Base-by-base conservation (phyloP, 2,113 vertebrate species). In the Ploceus nigricollis region DNA sequence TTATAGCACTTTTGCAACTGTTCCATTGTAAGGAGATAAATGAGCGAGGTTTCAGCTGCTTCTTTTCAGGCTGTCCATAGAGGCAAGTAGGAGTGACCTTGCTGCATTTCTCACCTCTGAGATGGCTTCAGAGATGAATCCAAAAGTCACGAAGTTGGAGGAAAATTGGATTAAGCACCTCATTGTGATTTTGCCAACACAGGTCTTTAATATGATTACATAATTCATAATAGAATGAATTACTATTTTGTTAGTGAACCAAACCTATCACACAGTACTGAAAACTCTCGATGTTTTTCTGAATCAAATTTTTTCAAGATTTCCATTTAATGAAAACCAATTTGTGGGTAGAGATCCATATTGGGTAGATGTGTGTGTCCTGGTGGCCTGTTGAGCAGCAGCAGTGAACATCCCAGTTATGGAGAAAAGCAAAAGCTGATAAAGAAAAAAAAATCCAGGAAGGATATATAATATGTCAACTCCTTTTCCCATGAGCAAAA, bases 331-430 rank as follows among this genome's bases (percentile, higher is more conserved):
- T 56, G n/a, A 68, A 58, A 76, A 82, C 14, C 16, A 64, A 47
- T 25, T 33, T 0, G 0, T 39, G 18, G 48, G 11, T 60, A 47
- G 66, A 84, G 27, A 42, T 73, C 5, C 3, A 1, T 47, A 56
- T 3, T 42, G 47, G 50, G 28, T 25, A 69, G 31, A 18, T 7
- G 10, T 2, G 0, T 27, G 8, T 31, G 61, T 69, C 54, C 23
- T 42, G 33, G 21, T 35, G 58, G 13, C 40, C 50, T 30, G 13
- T 35, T 57, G 60, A 75, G 50, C 9, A 78, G 42, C 75, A 70
- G 39, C 45, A 82, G 18, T 16, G 39, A 57, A 66, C 19, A 27
- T 13, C n/a, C 27, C 37, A 61, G 8, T 47, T 57, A 28, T 2
- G 16, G 14, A 92, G 63, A 48, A 83, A 44, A 42, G 39, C 23